A percentile compares a stretch with the other conserved stretches of the same genome.
phyloP scores from a whole-genome alignment of 2,888 invertebrate genomes.

The Melanargia galathea region DNA sequence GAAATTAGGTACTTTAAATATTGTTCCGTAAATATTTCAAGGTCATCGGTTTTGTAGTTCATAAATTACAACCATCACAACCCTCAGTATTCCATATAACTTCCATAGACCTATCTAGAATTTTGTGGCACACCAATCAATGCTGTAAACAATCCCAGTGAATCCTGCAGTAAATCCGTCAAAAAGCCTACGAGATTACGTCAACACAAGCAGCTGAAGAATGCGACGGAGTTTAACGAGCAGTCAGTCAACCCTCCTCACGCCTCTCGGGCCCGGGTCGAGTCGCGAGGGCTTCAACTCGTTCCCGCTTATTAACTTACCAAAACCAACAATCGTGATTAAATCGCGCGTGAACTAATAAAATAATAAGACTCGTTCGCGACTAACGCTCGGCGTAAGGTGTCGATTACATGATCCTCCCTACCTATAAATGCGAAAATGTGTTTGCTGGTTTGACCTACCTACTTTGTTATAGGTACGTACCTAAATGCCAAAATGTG shows the following conservation, averaged over 20 bases:
- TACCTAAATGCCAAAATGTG: neutral
- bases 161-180: constrained; percentile 7
- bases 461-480: no score
- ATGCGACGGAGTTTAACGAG: constrained; percentile 12
- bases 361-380: constrained; percentile 76
- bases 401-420: constrained; percentile 57
- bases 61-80: no score
- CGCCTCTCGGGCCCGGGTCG: constrained; percentile 38
- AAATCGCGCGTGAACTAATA: constrained; percentile 81
- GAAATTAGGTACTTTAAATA: no score
- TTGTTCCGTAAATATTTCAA: no score
- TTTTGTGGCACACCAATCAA: neutral
- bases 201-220: constrained; percentile 2
- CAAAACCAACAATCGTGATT: constrained; percentile 82
- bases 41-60: no score
- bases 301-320: constrained; percentile 75
- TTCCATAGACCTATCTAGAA: neutral
- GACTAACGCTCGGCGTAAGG: constrained; percentile 56
- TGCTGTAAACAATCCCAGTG: neutral
- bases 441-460: no score
- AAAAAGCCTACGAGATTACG: constrained; percentile 7
- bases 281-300: constrained; percentile 50
- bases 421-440: no score
- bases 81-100: no score
- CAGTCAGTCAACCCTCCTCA: constrained; percentile 32